A percentile compares a stretch with the other conserved stretches of the same genome.
These are phyloP conservation scores for Acropora tenuis DNA, from an alignment of 64 coral and sea anemone species.

Conservation along the genomic window DNA sequence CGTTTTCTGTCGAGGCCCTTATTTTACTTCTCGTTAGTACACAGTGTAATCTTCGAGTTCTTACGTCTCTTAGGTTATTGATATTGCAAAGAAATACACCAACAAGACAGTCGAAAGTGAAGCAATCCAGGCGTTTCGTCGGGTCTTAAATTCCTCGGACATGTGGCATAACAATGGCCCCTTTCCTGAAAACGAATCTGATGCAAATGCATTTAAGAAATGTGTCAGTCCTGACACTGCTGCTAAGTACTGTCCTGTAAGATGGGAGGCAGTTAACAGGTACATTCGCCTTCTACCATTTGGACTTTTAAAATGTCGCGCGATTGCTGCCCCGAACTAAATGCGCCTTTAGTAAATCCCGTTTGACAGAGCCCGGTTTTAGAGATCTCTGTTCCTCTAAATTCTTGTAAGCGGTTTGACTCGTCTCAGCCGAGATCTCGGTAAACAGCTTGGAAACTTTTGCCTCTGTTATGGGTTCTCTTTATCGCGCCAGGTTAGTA, in stretches of 20 bases:
- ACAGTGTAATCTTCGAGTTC: neutral
- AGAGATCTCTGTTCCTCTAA: too few species aligned
- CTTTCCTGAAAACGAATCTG: conserved; percentile 89
- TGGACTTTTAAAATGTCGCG: too few species aligned
- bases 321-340: too few species aligned
- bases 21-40: neutral
- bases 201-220: conserved; percentile 78
- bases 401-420: too few species aligned
- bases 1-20: too few species aligned
- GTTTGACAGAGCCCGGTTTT: too few species aligned
- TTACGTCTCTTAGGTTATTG: conserved; percentile 51
- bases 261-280: conserved; percentile 82
- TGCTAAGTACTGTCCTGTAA: conserved; percentile 80
- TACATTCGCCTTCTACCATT: neutral
- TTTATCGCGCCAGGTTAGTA: too few species aligned
- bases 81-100: conserved; percentile 87
- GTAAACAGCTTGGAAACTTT: too few species aligned
- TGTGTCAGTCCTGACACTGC: conserved; percentile 75
- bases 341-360: too few species aligned
- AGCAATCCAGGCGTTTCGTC: conserved; percentile 71
- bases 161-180: conserved; percentile 93
- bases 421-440: too few species aligned
- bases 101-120: conserved; percentile 65
- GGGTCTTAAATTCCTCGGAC: conserved; percentile 51
- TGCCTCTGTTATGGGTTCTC: too few species aligned